Evolutionary conservation across 2,888 invertebrate species (phyloP).

Genomic region (Magallana nippona): DNA sequence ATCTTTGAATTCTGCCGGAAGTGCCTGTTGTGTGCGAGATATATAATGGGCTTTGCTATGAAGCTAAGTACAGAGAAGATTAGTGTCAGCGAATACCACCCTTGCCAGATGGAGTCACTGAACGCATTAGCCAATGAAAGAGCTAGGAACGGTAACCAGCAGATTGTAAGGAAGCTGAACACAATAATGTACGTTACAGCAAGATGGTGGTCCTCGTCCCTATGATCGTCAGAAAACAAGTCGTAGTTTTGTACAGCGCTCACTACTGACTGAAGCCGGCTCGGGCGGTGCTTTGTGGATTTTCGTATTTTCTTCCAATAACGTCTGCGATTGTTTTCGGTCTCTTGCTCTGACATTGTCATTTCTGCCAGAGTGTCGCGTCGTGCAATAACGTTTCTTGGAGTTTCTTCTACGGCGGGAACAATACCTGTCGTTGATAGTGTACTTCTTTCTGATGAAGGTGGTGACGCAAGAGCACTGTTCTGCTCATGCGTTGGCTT

Average conservation of each 20-base stretch:
- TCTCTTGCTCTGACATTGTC: slow-evolving; percentile 25
- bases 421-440: not conserved
- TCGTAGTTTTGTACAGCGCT: slow-evolving; percentile 38
- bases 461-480: not conserved
- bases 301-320: not conserved
- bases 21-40: slow-evolving; percentile 62
- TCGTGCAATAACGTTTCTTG: not conserved
- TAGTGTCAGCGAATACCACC: slow-evolving; percentile 54
- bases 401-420: not conserved
- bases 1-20: slow-evolving; percentile 57
- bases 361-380: not conserved
- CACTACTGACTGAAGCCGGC: slow-evolving; percentile 38
- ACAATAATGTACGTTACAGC: slow-evolving; percentile 61
- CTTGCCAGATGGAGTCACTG: slow-evolving; percentile 57
- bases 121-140: slow-evolving; percentile 50
- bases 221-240: slow-evolving; percentile 52
- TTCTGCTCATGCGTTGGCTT: not conserved
- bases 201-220: slow-evolving; percentile 62
- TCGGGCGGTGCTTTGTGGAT: not conserved
- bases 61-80: slow-evolving; percentile 58
- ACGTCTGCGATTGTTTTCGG: slow-evolving; percentile 13
- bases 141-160: slow-evolving; percentile 58
- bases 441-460: not conserved
- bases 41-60: slow-evolving; percentile 60
- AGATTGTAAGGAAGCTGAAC: slow-evolving; percentile 52